Evolutionary conservation across 2,113 vertebrate genomes (phyloP).

Genomic region (Lota lota): DNA sequence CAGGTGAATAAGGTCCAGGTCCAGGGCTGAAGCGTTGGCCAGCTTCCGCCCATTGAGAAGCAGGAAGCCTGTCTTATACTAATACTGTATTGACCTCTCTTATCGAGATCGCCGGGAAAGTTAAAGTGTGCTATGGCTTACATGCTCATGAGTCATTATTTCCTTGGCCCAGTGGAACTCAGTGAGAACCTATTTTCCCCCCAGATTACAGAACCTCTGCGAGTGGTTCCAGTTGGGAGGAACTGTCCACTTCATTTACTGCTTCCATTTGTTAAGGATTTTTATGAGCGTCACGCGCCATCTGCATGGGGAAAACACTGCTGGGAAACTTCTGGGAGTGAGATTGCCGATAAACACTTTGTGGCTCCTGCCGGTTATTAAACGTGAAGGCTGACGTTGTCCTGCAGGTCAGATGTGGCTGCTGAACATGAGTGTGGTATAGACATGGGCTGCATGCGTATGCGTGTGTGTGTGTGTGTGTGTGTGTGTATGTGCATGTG

Average conservation of each 20-base stretch:
- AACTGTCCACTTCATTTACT: slow-evolving; percentile 63
- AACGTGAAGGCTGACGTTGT: background rate
- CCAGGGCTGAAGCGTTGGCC: too few relatives aligned
- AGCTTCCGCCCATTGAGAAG: too few relatives aligned
- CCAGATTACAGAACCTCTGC: slow-evolving; percentile 41
- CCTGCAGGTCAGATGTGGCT: background rate
- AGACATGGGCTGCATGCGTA: background rate
- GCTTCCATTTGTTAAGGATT: slow-evolving; percentile 55
- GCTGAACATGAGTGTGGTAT: background rate
- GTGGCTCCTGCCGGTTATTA: background rate
- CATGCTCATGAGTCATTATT: slow-evolving; percentile 46
- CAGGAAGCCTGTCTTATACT: slow-evolving; percentile 2
- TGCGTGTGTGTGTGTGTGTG: background rate
- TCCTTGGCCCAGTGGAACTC: slow-evolving; percentile 52
- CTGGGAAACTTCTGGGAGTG: slow-evolving; percentile 17
- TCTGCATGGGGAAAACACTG: slow-evolving; percentile 51
- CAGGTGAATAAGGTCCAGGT: too few relatives aligned
- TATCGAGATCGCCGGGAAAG: slow-evolving; percentile 25
- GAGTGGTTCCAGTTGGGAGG: slow-evolving; percentile 50
- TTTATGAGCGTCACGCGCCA: slow-evolving; percentile 53
- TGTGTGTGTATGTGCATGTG: background rate
- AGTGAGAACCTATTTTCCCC: slow-evolving; percentile 50
- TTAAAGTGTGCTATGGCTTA: slow-evolving; percentile 33
- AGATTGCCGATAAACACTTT: slow-evolving; percentile 17
- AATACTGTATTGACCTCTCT: slow-evolving; percentile 27